Evolutionary conservation across 2,113 vertebrate species (phyloP).

Genomic region (Cichladusa arquata): DNA sequence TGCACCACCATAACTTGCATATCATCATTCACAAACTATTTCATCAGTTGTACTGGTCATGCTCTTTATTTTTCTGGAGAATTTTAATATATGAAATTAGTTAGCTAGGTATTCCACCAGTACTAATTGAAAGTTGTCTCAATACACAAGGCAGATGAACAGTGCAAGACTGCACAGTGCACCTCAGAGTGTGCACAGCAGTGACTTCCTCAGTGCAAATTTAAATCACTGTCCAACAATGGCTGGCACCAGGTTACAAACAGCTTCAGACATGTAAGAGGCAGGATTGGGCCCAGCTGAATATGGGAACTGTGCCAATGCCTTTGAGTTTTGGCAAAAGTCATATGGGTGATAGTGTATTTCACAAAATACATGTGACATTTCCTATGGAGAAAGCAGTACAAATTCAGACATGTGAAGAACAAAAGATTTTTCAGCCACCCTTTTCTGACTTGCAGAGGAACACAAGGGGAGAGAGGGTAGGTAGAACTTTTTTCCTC

Average conservation of each 20-base stretch:
- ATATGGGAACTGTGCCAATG: background rate
- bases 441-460: background rate
- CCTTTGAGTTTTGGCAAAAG: background rate
- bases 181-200: background rate
- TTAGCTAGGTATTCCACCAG: background rate
- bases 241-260: background rate
- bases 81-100: background rate
- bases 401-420: background rate
- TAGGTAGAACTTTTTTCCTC: background rate
- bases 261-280: background rate
- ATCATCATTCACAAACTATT: background rate
- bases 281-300: background rate
- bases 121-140: background rate
- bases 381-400: background rate
- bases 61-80: background rate
- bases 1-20: background rate
- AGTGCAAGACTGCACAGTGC: background rate
- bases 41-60: background rate
- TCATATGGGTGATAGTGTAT: fast-evolving
- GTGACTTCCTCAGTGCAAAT: background rate
- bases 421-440: background rate
- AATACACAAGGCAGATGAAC: background rate
- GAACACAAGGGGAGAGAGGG: background rate
- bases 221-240: background rate
- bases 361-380: background rate